These are phyloP conservation scores for Leptura quadrifasciata DNA, from an alignment of 2,888 invertebrate genomes.

Conservation along the genomic window DNA sequence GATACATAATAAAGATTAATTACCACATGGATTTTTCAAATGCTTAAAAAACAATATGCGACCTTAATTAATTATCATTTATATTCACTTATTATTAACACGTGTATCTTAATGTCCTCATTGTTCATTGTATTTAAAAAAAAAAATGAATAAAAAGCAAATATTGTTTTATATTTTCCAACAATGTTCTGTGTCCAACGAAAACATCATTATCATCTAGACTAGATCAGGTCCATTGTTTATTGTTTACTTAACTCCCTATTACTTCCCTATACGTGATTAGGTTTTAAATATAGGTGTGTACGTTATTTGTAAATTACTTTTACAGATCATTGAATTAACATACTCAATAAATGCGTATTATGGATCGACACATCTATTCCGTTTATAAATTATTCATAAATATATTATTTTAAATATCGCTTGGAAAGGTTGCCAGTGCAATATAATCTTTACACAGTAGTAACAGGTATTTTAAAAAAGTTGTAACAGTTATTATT, in stretches of 20 bases:
- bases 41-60: constrained; percentile 20
- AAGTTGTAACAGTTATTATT: too few relatives aligned
- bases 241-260: constrained; percentile 38
- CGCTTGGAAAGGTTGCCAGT: too few relatives aligned
- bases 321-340: not conserved
- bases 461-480: too few relatives aligned
- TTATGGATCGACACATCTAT: not conserved
- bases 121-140: constrained; percentile 30
- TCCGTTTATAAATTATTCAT: not conserved
- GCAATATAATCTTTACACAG: too few relatives aligned
- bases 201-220: constrained; percentile 35
- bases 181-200: constrained; percentile 23
- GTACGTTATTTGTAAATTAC: constrained; percentile 5
- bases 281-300: constrained; percentile 29
- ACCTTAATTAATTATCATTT: constrained; percentile 32
- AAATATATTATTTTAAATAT: not conserved
- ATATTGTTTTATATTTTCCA: constrained; percentile 25
- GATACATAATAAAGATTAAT: constrained; percentile 7
- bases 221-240: constrained; percentile 41
- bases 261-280: constrained; percentile 42
- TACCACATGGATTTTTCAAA: constrained; percentile 9
- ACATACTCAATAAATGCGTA: constrained; percentile 4
- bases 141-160: constrained; percentile 20
- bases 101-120: constrained; percentile 33
- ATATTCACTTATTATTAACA: constrained; percentile 34